Conservation (phyloP, 1,140 invertebrate species). For the Drosophila dunni region DNA sequence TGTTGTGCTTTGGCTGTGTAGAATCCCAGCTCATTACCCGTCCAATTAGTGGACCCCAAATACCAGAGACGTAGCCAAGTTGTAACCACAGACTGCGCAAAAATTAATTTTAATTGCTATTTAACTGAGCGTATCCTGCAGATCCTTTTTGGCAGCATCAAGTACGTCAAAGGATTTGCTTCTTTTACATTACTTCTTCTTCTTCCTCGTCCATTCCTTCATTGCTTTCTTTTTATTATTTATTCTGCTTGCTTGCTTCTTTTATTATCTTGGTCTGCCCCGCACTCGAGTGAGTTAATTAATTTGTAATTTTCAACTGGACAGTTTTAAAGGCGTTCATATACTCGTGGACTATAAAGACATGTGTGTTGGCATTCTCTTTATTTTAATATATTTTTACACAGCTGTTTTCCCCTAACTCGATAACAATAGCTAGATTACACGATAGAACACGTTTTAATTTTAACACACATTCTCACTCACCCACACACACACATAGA, state of each 20-base stretch:
- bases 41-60: slow-evolving; percentile 60
- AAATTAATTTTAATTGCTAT: slow-evolving; percentile 82
- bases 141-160: slow-evolving; percentile 44
- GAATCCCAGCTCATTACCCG: slow-evolving; percentile 45
- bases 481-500: not conserved
- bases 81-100: slow-evolving; percentile 64
- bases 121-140: slow-evolving; percentile 68
- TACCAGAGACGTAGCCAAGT: slow-evolving; percentile 17
- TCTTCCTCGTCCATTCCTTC: not conserved
- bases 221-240: slow-evolving; percentile 24
- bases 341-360: not conserved
- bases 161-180: slow-evolving; percentile 35
- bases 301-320: slow-evolving; percentile 48
- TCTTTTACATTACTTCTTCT: slow-evolving; percentile 2
- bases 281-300: slow-evolving; percentile 48
- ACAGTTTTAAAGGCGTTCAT: slow-evolving; percentile 18
- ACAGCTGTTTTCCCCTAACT: slow-evolving; percentile 30
- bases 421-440: slow-evolving; percentile 71
- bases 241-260: slow-evolving; percentile 9
- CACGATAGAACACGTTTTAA: slow-evolving; percentile 84
- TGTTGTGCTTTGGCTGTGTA: not conserved
- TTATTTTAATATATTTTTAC: slow-evolving; percentile 56
- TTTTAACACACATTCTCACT: slow-evolving; percentile 51
- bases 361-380: slow-evolving; percentile 47
- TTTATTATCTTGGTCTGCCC: slow-evolving; percentile 26